Evolutionary conservation across 2,888 invertebrate genomes (phyloP).

Genomic region (Agrotis exclamationis): DNA sequence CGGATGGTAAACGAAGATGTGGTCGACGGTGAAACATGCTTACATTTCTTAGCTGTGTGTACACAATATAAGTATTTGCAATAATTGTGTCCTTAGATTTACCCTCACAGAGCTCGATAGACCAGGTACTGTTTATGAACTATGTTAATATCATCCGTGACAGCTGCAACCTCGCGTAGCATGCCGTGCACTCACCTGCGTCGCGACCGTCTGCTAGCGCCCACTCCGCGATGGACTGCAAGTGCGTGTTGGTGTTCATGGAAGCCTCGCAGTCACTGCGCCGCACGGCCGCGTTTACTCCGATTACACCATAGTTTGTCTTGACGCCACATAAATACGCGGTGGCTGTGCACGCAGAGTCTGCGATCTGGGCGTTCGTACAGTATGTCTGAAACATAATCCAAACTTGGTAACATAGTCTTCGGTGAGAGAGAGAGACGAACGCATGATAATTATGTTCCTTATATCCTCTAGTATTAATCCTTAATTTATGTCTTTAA

Average conservation of each 20-base stretch:
- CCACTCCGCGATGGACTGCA: constrained; percentile 93
- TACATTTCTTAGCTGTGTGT: no score
- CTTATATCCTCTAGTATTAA: neutral
- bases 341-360: constrained; percentile 93
- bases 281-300: constrained; percentile 92
- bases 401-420: neutral
- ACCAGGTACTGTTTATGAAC: neutral
- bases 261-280: constrained; percentile 91
- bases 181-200: constrained; percentile 68
- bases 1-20: no score
- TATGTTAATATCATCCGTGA: neutral
- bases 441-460: no score
- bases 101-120: no score
- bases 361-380: constrained; percentile 92
- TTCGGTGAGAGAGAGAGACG: neutral
- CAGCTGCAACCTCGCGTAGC: neutral
- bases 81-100: no score
- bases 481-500: neutral
- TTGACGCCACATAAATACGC: constrained; percentile 93
- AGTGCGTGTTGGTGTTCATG: constrained; percentile 86
- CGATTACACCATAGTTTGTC: constrained; percentile 91
- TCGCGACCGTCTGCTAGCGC: constrained; percentile 89
- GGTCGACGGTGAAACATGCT: no score
- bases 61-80: no score
- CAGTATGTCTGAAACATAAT: constrained; percentile 86